Conservation (phyloP, 2,888 invertebrate species). For the Dicroscelio sp. region DNA sequence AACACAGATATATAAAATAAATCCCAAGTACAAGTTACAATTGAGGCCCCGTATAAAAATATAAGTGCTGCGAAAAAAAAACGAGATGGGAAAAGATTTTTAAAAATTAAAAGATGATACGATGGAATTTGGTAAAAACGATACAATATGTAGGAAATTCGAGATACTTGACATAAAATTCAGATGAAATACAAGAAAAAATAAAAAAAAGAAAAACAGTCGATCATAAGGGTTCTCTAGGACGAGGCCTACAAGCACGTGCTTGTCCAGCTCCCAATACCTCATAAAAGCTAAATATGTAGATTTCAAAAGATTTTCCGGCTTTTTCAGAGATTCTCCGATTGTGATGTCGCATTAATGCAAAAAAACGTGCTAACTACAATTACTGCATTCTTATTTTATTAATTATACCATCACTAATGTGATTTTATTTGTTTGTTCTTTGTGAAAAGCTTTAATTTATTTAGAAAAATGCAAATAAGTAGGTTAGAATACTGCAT, state of each 20-base stretch:
- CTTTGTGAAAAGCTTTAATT: neutral
- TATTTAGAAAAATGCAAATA: neutral
- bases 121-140: neutral
- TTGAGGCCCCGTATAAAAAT: neutral
- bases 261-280: neutral
- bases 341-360: neutral
- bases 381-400: neutral
- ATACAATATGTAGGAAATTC: neutral
- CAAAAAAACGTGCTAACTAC: neutral
- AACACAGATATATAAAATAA: neutral
- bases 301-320: neutral
- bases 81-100: neutral
- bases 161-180: neutral
- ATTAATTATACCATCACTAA: neutral
- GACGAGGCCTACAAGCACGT: neutral
- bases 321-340: no score
- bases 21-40: neutral
- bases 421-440: neutral
- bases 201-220: neutral
- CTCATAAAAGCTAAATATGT: neutral
- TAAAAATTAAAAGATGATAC: neutral
- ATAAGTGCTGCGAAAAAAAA: neutral
- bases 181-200: neutral
- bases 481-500: neutral
- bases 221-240: neutral